Conservation (phyloP, 2,797 vertebrate species). For the Sebastes trivittatus region DNA sequence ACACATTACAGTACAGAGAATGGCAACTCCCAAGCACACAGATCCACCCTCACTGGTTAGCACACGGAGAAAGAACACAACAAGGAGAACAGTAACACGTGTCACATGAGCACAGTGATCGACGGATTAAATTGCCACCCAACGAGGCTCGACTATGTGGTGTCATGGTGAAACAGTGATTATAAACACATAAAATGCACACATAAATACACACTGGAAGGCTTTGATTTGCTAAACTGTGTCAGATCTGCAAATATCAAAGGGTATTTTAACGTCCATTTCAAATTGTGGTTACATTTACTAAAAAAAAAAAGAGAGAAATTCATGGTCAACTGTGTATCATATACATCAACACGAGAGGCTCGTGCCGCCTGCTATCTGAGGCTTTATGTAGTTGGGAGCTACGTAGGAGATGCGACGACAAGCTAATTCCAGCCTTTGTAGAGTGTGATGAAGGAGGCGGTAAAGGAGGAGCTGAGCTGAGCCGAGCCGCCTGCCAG, state of each 20-base stretch:
- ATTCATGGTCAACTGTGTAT: slow-evolving; percentile 11
- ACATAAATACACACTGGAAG: slow-evolving; percentile 59
- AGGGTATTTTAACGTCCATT: neutral
- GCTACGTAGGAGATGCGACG: slow-evolving; percentile 61
- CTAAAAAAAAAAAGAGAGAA: neutral
- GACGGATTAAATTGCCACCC: slow-evolving; percentile 67
- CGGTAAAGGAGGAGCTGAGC: slow-evolving; percentile 69
- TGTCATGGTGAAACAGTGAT: slow-evolving; percentile 69
- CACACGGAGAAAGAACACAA: slow-evolving; percentile 81
- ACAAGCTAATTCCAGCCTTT: slow-evolving; percentile 77
- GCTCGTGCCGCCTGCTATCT: slow-evolving; percentile 28
- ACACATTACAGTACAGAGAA: slow-evolving; percentile 90
- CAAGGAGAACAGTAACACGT: slow-evolving; percentile 75
- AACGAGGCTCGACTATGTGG: slow-evolving; percentile 59
- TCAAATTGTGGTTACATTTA: slow-evolving; percentile 8
- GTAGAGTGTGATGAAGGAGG: slow-evolving; percentile 74
- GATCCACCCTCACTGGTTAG: slow-evolving; percentile 82
- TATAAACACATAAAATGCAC: slow-evolving; percentile 65
- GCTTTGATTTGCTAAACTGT: slow-evolving; percentile 41
- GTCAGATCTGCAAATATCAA: slow-evolving; percentile 29
- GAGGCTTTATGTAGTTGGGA: slow-evolving; percentile 57
- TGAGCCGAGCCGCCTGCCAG: slow-evolving; percentile 71
- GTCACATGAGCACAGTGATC: slow-evolving; percentile 80
- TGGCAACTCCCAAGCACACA: slow-evolving; percentile 84
- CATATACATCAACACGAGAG: slow-evolving; percentile 1